phyloP scores from a whole-genome alignment of 2,888 invertebrate species.

The Odontomyia ornata region DNA sequence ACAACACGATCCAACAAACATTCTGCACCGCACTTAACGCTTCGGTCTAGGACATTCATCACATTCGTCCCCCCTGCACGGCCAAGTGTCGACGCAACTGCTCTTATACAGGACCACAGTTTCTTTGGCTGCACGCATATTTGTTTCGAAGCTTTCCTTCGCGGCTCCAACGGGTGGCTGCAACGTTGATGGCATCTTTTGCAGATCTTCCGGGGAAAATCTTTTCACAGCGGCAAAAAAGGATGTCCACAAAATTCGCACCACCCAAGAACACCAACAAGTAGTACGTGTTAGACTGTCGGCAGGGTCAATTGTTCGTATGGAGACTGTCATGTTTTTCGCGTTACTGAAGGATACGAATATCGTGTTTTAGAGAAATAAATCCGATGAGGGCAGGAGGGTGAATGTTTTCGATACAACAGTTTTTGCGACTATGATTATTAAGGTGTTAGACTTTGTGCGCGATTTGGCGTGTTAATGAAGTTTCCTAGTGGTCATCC shows the following conservation, averaged over 20 bases:
- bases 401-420: neutral
- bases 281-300: slow-evolving; percentile 41
- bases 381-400: neutral
- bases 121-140: neutral
- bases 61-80: no score
- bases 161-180: neutral
- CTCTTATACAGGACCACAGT: slow-evolving; percentile 13
- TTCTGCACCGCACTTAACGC: no score
- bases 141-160: slow-evolving; percentile 1
- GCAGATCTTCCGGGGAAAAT: slow-evolving; percentile 5
- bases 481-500: no score
- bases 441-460: neutral
- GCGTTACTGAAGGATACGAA: neutral
- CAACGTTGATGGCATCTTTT: slow-evolving; percentile 2
- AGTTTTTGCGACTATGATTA: neutral
- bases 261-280: slow-evolving; percentile 55
- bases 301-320: slow-evolving; percentile 30
- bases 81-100: no score
- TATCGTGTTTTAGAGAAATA: neutral
- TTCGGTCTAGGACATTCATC: no score
- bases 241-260: slow-evolving; percentile 20
- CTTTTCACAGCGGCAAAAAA: slow-evolving; percentile 4
- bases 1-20: no score
- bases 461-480: neutral
- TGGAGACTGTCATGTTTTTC: neutral